Evolutionary conservation across 2,113 vertebrate genomes (phyloP), one percentile per base, ranked within the genome.

Genomic region (Tragelaphus buxtoni): DNA sequence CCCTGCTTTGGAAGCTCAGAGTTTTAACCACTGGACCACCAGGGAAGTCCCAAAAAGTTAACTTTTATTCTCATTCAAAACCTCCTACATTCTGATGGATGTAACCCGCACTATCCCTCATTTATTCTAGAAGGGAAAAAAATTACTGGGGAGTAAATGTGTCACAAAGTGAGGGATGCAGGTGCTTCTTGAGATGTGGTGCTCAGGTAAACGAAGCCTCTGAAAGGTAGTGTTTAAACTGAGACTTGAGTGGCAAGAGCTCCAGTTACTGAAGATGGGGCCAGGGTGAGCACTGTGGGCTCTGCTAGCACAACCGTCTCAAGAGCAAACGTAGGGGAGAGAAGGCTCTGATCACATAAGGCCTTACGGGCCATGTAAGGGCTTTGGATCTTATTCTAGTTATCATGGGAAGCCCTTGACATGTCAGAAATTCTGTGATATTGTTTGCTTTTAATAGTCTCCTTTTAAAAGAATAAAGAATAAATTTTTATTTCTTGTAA

Each of bases 181-280:
- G 5, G 10, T 20, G 16, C 14, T 65, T 93, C n/a, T 26, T 42
- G 26, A 79, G 32, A 53, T 7, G 24, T 82, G 69, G 3, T 14
- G 17, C 32, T 61, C 42, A 42, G 45, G 20, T 24, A 61, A 61
- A 3, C 1, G 13, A 61, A 77, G 45, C 18, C 32, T 79, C 56
- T 77, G 72, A 61, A 65, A 87, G 42, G n/a, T n/a, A 42, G 20
- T 77, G 45, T 63, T 61, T 86, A 61, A 93, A 63, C 56, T 24
- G 91, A 87, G 56, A 55, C 28, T 18, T 55, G 6, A 53, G 56
- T 28, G 35, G 26, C 56, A 51, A 55, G 22, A 63, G 42, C 56
- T 74, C 55, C 4, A 53, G 56, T 47, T 85, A 45, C 1, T 65
- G 47, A 87, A 45, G 72, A n/a, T 17, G n/a, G 60, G 45, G 35